Base-by-base conservation (phyloP, 2,797 vertebrate genomes). In the Gorsachius magnificus region DNA sequence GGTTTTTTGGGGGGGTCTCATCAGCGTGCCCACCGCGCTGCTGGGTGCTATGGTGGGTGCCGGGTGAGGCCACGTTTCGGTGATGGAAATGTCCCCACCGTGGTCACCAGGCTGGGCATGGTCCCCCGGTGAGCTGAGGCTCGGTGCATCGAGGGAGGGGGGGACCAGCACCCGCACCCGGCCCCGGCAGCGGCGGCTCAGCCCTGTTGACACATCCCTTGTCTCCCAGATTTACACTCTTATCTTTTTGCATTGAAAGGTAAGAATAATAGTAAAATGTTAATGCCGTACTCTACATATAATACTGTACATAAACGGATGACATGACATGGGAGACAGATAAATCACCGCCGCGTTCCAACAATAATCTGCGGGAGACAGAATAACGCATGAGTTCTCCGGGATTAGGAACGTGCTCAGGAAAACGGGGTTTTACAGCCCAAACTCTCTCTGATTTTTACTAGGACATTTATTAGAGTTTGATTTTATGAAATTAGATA, bases 191-290 rank as follows among this genome's bases (percentile, higher is more conserved):
- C 2, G 9, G 22, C 4, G 66, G 45, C 71, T 92, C 77, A 2
- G 86, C 68, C 25, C 87, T 17, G 74, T 6, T 93, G 97, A 81
- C 96, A 90, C 76, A 1, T 95, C 86, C 76, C 85, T 89, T 31
- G 88, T 83, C 88, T 81, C 88, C 57, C 66, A 92, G 92, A 96
- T 97, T 96, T 95, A 95, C 96, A 11, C 95, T 65, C 95, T 94
- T 92, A 91, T 95, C 91, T 95, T 96, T 95, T 83, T 89, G 92
- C 48, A 4, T 78, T 94, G 93, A 94, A 96, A 97, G 95, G 96
- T 78, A 94, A 96, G 91, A 95, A 93, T 78, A 96, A 84, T 65
- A 96, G 96, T 95, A 75, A 95, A 96, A 95, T 91, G 94, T 96
- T 95, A 91, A 83, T 89, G 95, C 91, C 9, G n/a, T 24, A 33